Base-by-base conservation (phyloP, 2,113 vertebrate genomes). In the Silurus glanis region DNA sequence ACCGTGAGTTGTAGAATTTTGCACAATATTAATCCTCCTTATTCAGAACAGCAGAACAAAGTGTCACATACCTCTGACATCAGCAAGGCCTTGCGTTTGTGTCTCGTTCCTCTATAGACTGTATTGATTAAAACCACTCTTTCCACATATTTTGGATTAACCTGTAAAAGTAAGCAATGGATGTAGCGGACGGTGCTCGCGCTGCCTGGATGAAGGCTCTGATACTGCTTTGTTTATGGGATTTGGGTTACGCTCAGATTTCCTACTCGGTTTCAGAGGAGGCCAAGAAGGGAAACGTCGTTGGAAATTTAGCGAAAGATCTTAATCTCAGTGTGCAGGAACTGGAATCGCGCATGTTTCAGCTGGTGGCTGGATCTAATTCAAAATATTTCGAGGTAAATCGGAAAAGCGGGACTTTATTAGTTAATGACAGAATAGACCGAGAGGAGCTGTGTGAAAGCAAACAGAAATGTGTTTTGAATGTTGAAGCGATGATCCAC, bases 361-460 rank as follows among this genome's bases (percentile, higher is more conserved):
- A 91, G 16, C 91, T 95, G 23, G 87, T 91, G 9, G 90, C 93
- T 8, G 91, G 59, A 23, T 86, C 90, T 16, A 92, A 58, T 19
- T 91, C 59, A 19, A 89, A 82, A 47, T 91, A 94, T 82, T 91
- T 97, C 71, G 89, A 90, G 82, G 93, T 94, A 47, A 90, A 95
- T 88, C 45, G 88, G 37, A 91, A 92, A 53, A 95, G 91, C 2
- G 95, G 95, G 56, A 78, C 92, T 58, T 87, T 96, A 59, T 87
- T 90, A 86, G 89, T 96, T 37, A 93, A 92, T 37, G 94, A 95
- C 28, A 94, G 93, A 89, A 91, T 96, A 83, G 95, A 97, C 91
- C 91, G 96, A 56, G 96, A 97, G 83, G 87, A 91, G 80, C 81
- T 96, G 47, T 97, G 96, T 82, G 89, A 92, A 9, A 84, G 89